Evolutionary conservation across 2,797 vertebrate genomes (phyloP).

Genomic region (Lagorchestes hirsutus): DNA sequence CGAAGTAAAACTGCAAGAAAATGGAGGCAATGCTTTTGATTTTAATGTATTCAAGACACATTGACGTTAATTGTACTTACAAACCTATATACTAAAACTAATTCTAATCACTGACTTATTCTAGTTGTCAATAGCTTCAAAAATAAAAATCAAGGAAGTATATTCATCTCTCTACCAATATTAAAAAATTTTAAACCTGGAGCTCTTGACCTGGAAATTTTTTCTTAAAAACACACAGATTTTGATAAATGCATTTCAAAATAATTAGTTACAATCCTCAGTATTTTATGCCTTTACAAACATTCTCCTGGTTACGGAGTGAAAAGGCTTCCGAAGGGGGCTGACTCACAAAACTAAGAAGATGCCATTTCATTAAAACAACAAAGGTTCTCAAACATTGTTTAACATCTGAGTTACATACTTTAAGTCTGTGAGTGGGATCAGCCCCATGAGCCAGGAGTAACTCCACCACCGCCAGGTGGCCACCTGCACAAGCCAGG

Average conservation of each 20-base stretch:
- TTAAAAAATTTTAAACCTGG: background rate
- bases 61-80: background rate
- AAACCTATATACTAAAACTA: background rate
- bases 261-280: too few relatives aligned
- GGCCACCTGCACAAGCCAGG: constrained; percentile 89
- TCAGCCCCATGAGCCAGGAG: constrained; percentile 90
- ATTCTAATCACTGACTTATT: background rate
- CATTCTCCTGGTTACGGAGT: background rate
- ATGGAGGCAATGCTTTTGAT: background rate
- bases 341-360: background rate
- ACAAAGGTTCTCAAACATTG: constrained; percentile 17
- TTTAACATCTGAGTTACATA: constrained; percentile 73
- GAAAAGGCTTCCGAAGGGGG: background rate
- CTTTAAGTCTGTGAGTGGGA: constrained; percentile 90
- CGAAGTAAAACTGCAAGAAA: background rate
- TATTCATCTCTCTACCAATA: background rate
- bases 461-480: constrained; percentile 89
- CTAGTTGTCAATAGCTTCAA: background rate
- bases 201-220: background rate
- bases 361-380: background rate
- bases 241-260: too few relatives aligned
- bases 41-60: background rate
- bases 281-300: background rate
- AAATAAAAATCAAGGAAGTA: background rate
- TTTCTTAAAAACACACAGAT: background rate